These are phyloP conservation scores for Apotomis turbidana DNA, from an alignment of 2,888 invertebrate genomes.

Conservation along the genomic window DNA sequence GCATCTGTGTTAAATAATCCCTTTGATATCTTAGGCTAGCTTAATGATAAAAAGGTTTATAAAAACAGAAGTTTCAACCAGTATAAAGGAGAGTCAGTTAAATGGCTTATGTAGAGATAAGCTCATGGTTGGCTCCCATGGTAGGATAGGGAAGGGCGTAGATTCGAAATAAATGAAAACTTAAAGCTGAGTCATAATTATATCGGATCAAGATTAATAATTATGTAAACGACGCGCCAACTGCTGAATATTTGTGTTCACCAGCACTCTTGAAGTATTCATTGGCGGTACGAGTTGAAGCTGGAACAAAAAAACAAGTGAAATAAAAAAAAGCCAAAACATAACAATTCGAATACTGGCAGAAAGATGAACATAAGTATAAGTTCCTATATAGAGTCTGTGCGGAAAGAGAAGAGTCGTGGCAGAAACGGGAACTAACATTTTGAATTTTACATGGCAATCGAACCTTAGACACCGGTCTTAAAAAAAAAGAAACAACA, in stretches of 20 bases:
- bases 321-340: too few species aligned
- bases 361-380: too few species aligned
- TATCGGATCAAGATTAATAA: not conserved
- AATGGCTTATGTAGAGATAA: constrained; percentile 28
- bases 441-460: too few species aligned
- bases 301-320: constrained; percentile 15
- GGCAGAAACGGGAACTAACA: too few species aligned
- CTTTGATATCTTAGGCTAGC: constrained; percentile 17
- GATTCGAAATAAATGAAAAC: too few species aligned
- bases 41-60: constrained; percentile 15
- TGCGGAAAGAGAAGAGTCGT: too few species aligned
- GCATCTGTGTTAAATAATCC: constrained; percentile 25
- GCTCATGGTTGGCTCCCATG: constrained; percentile 18
- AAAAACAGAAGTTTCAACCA: constrained; percentile 20
- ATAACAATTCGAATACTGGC: too few species aligned
- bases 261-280: constrained; percentile 26
- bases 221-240: constrained; percentile 30
- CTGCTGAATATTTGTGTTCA: constrained; percentile 36
- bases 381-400: too few species aligned
- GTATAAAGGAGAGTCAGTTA: constrained; percentile 11
- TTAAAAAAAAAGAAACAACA: too few species aligned
- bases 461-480: too few species aligned
- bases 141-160: constrained; percentile 7
- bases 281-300: not conserved
- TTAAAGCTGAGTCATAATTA: not conserved